Conservation (phyloP, 2,888 invertebrate genomes). For the Zelleria hepariella region DNA sequence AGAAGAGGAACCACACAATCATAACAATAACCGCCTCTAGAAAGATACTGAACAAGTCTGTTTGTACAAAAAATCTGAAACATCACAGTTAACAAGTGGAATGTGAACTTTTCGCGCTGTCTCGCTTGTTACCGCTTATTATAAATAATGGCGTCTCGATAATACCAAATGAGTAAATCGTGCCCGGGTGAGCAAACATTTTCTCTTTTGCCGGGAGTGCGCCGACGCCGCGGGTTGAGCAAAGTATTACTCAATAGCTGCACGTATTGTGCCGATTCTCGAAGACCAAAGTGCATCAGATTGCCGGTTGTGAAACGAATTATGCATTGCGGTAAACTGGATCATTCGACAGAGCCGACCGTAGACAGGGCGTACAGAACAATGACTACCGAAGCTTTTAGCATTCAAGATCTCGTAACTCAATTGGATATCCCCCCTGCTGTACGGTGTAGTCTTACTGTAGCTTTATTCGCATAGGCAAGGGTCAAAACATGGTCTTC, state of each 20-base stretch:
- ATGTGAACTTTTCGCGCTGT: slow-evolving; percentile 8
- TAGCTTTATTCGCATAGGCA: neutral
- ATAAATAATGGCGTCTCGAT: slow-evolving; percentile 27
- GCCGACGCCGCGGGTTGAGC: slow-evolving; percentile 14
- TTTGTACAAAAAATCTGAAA: neutral
- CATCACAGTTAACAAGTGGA: neutral
- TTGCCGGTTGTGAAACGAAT: slow-evolving; percentile 35
- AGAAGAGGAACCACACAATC: neutral
- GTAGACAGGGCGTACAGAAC: neutral
- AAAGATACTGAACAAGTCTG: neutral
- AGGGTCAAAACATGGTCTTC: neutral
- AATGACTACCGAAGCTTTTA: neutral
- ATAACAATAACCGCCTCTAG: neutral
- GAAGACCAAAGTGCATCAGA: slow-evolving; percentile 47
- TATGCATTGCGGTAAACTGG: slow-evolving; percentile 37
- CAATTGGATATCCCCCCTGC: too few species aligned
- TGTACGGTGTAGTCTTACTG: neutral
- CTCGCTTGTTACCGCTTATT: slow-evolving; percentile 14
- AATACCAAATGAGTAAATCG: slow-evolving; percentile 21
- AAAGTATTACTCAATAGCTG: slow-evolving; percentile 34
- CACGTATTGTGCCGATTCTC: slow-evolving; percentile 32
- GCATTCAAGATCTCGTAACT: neutral
- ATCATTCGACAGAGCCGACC: slow-evolving; percentile 21
- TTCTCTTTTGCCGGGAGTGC: slow-evolving; percentile 19
- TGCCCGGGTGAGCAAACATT: slow-evolving; percentile 25